Evolutionary conservation across 2,888 invertebrate genomes (phyloP).

Genomic region (Elysia crispata): DNA sequence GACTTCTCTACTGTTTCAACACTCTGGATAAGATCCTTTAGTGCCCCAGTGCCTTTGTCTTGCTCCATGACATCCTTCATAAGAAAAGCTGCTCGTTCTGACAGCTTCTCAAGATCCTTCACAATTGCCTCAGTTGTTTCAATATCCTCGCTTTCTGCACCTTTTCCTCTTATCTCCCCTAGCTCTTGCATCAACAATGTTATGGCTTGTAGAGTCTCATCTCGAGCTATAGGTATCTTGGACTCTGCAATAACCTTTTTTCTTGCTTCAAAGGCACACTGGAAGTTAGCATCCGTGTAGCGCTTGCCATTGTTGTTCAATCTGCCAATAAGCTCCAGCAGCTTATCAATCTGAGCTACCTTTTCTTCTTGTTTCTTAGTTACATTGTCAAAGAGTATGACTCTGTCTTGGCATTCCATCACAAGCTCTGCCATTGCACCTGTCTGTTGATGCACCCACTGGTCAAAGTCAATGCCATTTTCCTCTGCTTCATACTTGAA

Average conservation of each 20-base stretch:
- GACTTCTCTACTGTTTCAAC: neutral
- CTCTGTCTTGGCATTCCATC: neutral
- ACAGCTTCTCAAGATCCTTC: neutral
- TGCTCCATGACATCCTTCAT: neutral
- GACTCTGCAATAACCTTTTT: neutral
- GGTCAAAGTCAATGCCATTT: neutral
- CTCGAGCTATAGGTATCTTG: neutral
- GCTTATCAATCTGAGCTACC: neutral
- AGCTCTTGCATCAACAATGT: neutral
- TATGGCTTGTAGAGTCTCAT: neutral
- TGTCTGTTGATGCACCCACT: neutral
- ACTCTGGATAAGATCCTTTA: neutral
- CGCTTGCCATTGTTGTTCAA: neutral
- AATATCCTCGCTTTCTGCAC: neutral
- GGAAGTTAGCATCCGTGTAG: neutral
- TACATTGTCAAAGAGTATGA: neutral
- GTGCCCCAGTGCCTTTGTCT: constrained; percentile 16
- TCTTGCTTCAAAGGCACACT: neutral
- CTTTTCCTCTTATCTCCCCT: neutral
- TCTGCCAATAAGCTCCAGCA: neutral
- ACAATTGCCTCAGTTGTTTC: too few relatives aligned
- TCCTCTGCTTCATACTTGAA: neutral
- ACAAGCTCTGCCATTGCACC: neutral
- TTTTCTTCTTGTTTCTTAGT: neutral
- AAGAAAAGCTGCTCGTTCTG: neutral